These are phyloP conservation scores for Pelecanoides urinatrix DNA, from an alignment of 2,113 vertebrate species.

Conservation along the genomic window DNA sequence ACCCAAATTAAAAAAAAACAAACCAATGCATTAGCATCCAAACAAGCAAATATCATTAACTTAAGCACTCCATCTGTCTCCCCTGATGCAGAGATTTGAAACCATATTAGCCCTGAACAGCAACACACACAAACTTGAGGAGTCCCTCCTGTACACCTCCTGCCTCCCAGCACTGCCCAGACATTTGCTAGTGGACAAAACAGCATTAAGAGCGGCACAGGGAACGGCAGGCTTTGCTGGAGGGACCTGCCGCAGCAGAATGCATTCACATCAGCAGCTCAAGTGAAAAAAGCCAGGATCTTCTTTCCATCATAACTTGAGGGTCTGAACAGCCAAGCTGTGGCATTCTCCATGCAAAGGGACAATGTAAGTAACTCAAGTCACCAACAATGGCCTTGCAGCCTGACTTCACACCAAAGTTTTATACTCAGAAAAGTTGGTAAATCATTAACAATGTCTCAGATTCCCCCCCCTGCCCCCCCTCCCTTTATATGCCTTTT, in stretches of 20 bases:
- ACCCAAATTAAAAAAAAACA: not conserved
- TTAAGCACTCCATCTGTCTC: not conserved
- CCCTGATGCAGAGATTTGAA: not conserved
- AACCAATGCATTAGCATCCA: not conserved
- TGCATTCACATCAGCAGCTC: fast-evolving
- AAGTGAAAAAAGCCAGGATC: not conserved
- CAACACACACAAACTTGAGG: not conserved
- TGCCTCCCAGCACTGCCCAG: too few species aligned
- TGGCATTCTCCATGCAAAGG: not conserved
- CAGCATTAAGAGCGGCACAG: not conserved
- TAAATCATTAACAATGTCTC: too few species aligned
- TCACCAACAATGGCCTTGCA: not conserved
- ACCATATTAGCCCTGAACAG: not conserved
- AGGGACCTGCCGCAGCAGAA: not conserved
- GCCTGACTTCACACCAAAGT: not conserved
- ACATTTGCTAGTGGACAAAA: too few species aligned
- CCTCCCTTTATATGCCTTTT: not conserved
- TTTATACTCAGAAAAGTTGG: not conserved
- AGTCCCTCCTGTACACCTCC: too few species aligned
- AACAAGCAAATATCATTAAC: not conserved
- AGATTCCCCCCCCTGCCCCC: fast-evolving
- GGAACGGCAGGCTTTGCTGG: fast-evolving
- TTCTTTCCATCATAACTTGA: not conserved
- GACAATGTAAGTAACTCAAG: fast-evolving
- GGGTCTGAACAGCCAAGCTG: not conserved